Percentiles rank a stretch among this genome's conserved stretches.
phyloP scores from a whole-genome alignment of 2,888 invertebrate species.

The Mimachlamys varia region DNA sequence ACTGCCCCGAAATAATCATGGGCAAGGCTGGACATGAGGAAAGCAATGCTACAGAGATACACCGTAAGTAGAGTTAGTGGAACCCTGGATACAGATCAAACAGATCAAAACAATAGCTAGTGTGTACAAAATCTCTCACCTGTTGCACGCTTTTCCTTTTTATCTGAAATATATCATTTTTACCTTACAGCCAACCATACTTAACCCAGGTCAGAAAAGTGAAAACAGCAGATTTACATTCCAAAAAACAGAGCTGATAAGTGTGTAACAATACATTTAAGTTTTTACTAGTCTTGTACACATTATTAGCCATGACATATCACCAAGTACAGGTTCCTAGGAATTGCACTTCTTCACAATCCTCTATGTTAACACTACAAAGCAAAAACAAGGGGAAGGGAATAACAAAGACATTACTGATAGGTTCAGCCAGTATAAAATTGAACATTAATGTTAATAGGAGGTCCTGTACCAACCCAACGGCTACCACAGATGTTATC shows the following conservation, averaged over 20 bases:
- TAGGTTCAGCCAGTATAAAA: background rate
- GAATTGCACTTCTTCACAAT: background rate
- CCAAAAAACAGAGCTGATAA: too few species aligned
- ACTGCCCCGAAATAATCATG: background rate
- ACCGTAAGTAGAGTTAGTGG: background rate
- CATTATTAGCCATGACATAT: too few species aligned
- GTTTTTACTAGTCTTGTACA: too few species aligned
- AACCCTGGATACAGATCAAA: background rate
- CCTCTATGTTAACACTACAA: background rate
- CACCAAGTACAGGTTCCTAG: too few species aligned
- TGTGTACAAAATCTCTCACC: conserved; percentile 11
- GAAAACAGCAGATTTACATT: too few species aligned
- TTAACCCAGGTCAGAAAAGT: background rate
- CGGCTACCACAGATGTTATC: too few species aligned
- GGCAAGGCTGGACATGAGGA: background rate
- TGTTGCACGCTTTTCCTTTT: conserved; percentile 3
- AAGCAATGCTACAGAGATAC: background rate
- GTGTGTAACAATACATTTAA: too few species aligned
- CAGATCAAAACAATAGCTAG: conserved; percentile 8
- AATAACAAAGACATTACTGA: background rate
- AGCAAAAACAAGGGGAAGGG: background rate
- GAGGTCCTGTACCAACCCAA: too few species aligned
- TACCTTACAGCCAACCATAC: background rate
- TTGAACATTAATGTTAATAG: background rate
- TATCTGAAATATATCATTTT: conserved; percentile 10